These are phyloP conservation scores for Poecilia velifera DNA, from an alignment of 2,797 vertebrate species.

Conservation along the genomic window DNA sequence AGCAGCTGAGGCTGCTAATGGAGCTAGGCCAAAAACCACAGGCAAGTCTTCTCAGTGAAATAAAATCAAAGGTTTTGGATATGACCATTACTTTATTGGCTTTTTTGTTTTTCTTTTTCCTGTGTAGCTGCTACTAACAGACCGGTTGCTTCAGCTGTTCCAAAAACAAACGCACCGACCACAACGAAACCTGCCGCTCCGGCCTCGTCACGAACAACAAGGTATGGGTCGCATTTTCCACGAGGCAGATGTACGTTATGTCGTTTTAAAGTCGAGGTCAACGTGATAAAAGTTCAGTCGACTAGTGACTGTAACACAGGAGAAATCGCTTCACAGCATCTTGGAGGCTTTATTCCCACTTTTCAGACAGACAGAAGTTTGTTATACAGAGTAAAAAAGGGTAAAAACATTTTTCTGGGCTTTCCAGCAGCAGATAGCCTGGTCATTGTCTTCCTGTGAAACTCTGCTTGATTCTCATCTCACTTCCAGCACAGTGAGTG, in stretches of 20 bases:
- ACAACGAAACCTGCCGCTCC: constrained; percentile 47
- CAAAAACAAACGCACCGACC: constrained; percentile 54
- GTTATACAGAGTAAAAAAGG: too few relatives aligned
- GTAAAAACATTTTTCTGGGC: too few relatives aligned
- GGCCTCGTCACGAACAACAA: constrained; percentile 68
- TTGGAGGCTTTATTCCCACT: too few relatives aligned
- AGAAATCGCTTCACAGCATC: too few relatives aligned
- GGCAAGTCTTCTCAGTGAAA: constrained; percentile 46
- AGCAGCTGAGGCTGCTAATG: constrained; percentile 44
- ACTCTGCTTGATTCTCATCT: too few relatives aligned
- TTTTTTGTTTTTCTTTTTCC: not conserved
- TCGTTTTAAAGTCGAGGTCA: too few relatives aligned
- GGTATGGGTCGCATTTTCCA: constrained; percentile 61
- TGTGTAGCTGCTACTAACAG: constrained; percentile 54
- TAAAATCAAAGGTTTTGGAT: not conserved
- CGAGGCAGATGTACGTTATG: not conserved
- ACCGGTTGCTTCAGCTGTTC: constrained; percentile 26
- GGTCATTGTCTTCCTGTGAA: too few relatives aligned
- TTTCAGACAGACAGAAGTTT: too few relatives aligned
- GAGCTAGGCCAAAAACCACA: constrained; percentile 69
- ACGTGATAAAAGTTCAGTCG: too few relatives aligned
- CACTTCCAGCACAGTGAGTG: too few relatives aligned
- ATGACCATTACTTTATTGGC: not conserved
- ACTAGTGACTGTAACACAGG: too few relatives aligned
- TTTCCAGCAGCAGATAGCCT: too few relatives aligned